Evolutionary conservation across 2,888 invertebrate genomes (phyloP).

Genomic region (Chirona hameri): DNA sequence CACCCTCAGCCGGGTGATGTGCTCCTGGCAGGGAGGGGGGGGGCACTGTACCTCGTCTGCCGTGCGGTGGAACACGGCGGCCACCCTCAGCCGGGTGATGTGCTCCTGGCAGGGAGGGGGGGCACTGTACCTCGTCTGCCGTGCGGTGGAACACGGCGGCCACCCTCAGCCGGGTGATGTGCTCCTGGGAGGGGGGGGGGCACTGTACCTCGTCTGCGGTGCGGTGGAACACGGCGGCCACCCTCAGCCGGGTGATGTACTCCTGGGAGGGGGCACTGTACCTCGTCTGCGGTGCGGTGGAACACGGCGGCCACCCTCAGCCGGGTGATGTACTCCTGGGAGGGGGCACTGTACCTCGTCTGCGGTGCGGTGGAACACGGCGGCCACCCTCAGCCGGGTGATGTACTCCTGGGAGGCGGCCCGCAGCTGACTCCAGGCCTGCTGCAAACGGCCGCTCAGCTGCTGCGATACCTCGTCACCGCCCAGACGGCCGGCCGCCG

Average conservation of each 20-base stretch:
- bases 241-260: no score
- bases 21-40: slow-evolving; percentile 72
- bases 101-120: slow-evolving; percentile 73
- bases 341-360: background rate
- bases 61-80: slow-evolving; percentile 67
- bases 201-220: no score
- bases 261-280: background rate
- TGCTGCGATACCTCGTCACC: slow-evolving; percentile 45
- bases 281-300: background rate
- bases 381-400: slow-evolving; percentile 68
- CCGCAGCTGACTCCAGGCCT: slow-evolving; percentile 65
- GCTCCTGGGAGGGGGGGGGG: slow-evolving; percentile 69
- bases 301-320: background rate
- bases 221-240: no score
- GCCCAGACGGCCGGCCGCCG: slow-evolving; percentile 61
- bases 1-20: slow-evolving; percentile 68
- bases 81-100: slow-evolving; percentile 68
- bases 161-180: slow-evolving; percentile 68
- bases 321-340: no score
- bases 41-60: background rate
- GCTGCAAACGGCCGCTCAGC: slow-evolving; percentile 49
- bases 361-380: slow-evolving; percentile 65
- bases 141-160: slow-evolving; percentile 70
- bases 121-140: background rate
- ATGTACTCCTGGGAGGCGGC: slow-evolving; percentile 69